phyloP scores from a whole-genome alignment of 2,113 vertebrate genomes.

The Microtus montanus region DNA sequence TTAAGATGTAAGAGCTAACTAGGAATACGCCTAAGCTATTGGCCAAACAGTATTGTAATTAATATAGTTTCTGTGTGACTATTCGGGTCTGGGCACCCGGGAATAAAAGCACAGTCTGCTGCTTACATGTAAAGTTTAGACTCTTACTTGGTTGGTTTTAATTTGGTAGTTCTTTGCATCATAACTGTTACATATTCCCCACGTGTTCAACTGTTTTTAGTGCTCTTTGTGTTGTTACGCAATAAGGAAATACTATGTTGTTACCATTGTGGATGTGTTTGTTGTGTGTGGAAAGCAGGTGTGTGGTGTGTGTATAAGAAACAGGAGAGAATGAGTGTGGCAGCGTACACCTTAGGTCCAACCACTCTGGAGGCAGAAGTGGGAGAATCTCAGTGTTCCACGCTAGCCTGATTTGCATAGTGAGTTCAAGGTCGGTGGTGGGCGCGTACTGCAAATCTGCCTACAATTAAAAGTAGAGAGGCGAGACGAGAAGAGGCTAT shows the following conservation, averaged over 20 bases:
- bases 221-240: neutral
- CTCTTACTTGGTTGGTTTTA: neutral
- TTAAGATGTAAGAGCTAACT: too few species aligned
- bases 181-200: neutral
- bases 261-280: neutral
- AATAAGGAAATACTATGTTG: neutral
- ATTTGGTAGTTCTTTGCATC: neutral
- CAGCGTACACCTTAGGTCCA: neutral
- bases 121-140: neutral
- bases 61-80: too few species aligned
- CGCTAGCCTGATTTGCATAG: neutral
- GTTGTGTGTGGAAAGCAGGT: neutral
- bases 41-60: too few species aligned
- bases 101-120: too few species aligned
- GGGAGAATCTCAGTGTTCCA: neutral
- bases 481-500: rapidly evolving
- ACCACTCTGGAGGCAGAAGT: neutral
- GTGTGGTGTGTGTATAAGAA: neutral
- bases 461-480: neutral
- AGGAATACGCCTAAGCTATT: too few species aligned
- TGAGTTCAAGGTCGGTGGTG: neutral
- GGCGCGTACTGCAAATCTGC: neutral
- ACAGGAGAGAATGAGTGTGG: neutral
- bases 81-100: too few species aligned
- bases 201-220: conserved; percentile 22